Base-by-base conservation (phyloP, 2,888 invertebrate species). In the Lysandra bellargus region DNA sequence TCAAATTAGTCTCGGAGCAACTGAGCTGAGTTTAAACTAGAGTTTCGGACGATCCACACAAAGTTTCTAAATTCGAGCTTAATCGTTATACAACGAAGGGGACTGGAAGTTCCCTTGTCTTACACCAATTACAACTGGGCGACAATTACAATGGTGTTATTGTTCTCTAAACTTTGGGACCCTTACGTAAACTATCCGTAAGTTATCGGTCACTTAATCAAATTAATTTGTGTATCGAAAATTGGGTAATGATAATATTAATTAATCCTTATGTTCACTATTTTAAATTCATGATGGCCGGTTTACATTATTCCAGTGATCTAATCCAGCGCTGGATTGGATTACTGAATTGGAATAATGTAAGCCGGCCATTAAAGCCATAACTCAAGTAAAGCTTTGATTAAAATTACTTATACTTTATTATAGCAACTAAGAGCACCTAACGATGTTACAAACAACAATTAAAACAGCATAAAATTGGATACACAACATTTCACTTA, bases 21-120 rank as follows among this genome's bases (percentile, higher is more conserved):
- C 75, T 53, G 30, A 30, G 23, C 23, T 74, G 74, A 40, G 49
- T 1, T 44, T 12, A 53, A 75, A 75, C 49, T 75, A 53, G 75
- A 14, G 44, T 30, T 44, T 44, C 33, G 75, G 49, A 53, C 75
- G 75, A 14, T 33, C 49, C 0, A 17, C 64, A 30, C 30, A 49
- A 75, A 75, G 30, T 75, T 49, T 49, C 49, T 30, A 49, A 75
- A 75, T 75, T 53, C 49, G 14, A 49, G 30, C 75, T 75, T 75
- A 75, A 75, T 49, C 75, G 75, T 75, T 75, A 75, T 33, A 75
- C 49, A 75, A 75, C 53, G 53, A 14, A 49, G 23, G 23, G 75
- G 69, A 69, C 69, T 33, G 33, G 33, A 53, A 49, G 7, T 33
- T 75, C 49, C 9, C 23, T 17, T 44, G 74, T 74, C 74, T 44